Conservation (phyloP, 2,888 invertebrate species). For the Mythimna pallens region DNA sequence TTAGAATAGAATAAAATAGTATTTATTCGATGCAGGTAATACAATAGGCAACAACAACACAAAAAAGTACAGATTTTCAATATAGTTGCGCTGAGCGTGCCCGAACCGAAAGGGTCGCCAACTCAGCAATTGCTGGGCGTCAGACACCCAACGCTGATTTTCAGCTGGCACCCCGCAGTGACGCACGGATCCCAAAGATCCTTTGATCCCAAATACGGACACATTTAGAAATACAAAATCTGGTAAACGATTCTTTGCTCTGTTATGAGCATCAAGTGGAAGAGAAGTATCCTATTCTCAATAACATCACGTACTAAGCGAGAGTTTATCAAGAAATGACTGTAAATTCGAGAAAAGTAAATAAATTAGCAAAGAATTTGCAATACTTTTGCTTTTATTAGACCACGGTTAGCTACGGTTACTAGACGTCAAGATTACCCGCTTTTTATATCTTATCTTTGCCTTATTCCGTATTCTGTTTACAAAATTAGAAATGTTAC, state of each 20-base stretch:
- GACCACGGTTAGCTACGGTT: slow-evolving; percentile 30
- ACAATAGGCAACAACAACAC: too few relatives aligned
- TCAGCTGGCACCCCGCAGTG: too few relatives aligned
- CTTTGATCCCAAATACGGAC: neutral
- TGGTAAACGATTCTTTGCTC: neutral
- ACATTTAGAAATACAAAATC: neutral
- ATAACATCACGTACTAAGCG: slow-evolving; percentile 21
- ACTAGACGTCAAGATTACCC: slow-evolving; percentile 21
- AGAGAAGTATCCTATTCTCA: neutral
- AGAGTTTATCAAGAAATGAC: slow-evolving; percentile 45
- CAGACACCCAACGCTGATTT: too few relatives aligned
- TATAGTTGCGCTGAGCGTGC: too few relatives aligned
- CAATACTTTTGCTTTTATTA: slow-evolving; percentile 52
- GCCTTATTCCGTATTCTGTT: slow-evolving; percentile 15
- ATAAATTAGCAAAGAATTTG: slow-evolving; percentile 53
- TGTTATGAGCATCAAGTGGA: neutral
- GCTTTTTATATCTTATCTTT: slow-evolving; percentile 7
- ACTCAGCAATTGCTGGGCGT: too few relatives aligned
- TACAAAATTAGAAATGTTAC: slow-evolving; percentile 1
- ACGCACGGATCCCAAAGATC: too few relatives aligned
- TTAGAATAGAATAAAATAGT: too few relatives aligned
- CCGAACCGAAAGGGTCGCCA: too few relatives aligned
- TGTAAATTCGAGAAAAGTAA: slow-evolving; percentile 34
- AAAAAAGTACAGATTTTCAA: too few relatives aligned
- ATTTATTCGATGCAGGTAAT: too few relatives aligned